Percentiles rank a stretch among this genome's conserved stretches.
Evolutionary conservation across 2,888 invertebrate species (phyloP).

Genomic region (Cantharis nigra): DNA sequence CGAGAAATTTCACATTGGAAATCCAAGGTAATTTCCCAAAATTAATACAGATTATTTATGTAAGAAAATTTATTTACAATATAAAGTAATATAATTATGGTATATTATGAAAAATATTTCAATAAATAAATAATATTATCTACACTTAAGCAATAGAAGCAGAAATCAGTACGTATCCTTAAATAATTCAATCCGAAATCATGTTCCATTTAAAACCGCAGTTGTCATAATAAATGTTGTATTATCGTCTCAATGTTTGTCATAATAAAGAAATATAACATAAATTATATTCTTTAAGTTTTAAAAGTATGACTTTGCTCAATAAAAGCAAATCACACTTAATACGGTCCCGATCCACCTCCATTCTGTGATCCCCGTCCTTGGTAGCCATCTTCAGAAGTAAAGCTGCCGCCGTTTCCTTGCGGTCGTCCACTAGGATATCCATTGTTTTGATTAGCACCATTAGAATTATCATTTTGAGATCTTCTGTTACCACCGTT

Average conservation of each 20-base stretch:
- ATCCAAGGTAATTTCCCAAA: no score
- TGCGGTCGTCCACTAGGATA: slow-evolving; percentile 32
- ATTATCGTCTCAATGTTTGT: not conserved
- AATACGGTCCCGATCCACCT: slow-evolving; percentile 35
- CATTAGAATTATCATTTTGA: not conserved
- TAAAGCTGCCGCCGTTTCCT: slow-evolving; percentile 23
- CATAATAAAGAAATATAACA: not conserved
- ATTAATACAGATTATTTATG: not conserved
- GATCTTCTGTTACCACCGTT: slow-evolving; percentile 31
- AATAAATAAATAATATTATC: not conserved
- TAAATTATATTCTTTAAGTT: not conserved
- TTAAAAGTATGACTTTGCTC: slow-evolving; percentile 17
- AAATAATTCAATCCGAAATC: not conserved
- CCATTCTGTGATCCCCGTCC: slow-evolving; percentile 30
- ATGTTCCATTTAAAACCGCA: not conserved
- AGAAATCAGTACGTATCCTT: not conserved
- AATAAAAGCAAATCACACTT: slow-evolving; percentile 32
- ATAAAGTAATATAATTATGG: not conserved
- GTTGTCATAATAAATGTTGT: not conserved
- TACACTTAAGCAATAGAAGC: not conserved
- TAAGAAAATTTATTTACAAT: not conserved
- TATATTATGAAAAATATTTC: not conserved
- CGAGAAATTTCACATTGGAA: no score
- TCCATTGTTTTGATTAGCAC: slow-evolving; percentile 20
- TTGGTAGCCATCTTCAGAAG: slow-evolving; percentile 34